Evolutionary conservation across 2,113 vertebrate species (phyloP), one percentile per base, ranked within the genome.

Genomic region (Nannospalax galili): DNA sequence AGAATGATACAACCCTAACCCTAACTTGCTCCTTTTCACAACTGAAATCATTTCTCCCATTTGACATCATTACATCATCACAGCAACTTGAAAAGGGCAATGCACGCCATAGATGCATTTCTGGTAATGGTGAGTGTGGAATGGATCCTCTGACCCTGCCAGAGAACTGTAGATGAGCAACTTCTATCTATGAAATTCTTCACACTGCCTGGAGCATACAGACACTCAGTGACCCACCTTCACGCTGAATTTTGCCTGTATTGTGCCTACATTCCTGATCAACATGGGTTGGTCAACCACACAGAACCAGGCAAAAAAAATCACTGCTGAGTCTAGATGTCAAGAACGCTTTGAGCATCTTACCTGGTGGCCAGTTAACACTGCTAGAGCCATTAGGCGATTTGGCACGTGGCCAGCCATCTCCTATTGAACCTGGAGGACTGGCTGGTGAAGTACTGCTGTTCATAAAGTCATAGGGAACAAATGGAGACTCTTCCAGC

Each of bases 401-500:
- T 99, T 99, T 99, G 99, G 99, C 99, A 99, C 99, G 99, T 98
- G 99, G 99, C 99, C 99, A 99, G 99, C 99, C 98, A 16, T 99
- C 99, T 78, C 99, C 99, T 98, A 99, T 99, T 19, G 99, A 99
- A 90, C 99, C 99, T 37, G 99, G 99, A 97, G 99, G 99, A 98
- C 99, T 99, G 98, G 99, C 99, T 98, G 99, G 99, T 45, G 99
- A 99, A 81, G 98, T 98, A 98, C 99, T 99, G 99, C 99, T 99
- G 98, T 99, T 99, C 98, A 99, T 98, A 97, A 99, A 99, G 98
- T 99, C 99, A 45, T 99, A 99, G 84, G 99, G 98, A 98, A 98
- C 98, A 98, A 99, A 99, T 19, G 99, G 99, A 96, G 99, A 98
- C 94, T 99, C 99, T 98, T 99, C 99, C 98, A 99, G 99, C 99